phyloP scores from a whole-genome alignment of 1,140 invertebrate genomes.

The Delia radicum region DNA sequence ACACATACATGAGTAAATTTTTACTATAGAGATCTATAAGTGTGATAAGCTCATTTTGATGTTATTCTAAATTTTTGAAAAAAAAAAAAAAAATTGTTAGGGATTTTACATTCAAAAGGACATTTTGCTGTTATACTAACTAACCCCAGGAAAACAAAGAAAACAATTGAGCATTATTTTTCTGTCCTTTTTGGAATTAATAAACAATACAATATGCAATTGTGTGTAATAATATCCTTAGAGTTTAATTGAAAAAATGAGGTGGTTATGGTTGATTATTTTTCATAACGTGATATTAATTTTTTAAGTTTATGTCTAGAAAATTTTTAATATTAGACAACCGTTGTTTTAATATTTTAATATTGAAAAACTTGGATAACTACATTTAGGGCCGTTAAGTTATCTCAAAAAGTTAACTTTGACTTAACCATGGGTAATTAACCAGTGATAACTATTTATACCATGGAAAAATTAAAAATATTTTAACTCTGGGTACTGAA shows the following conservation, averaged over 20 bases:
- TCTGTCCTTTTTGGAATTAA: background rate
- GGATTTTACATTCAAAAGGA: background rate
- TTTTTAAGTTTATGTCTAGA: background rate
- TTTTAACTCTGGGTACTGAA: too few relatives aligned
- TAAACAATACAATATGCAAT: background rate
- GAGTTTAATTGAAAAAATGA: background rate
- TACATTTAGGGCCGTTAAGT: too few relatives aligned
- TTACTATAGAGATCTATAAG: background rate
- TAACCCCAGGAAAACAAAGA: background rate
- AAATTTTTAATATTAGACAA: background rate
- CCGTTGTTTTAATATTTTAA: background rate
- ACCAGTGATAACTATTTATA: too few relatives aligned
- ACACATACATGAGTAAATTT: too few relatives aligned
- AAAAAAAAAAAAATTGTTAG: background rate
- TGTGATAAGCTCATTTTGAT: constrained; percentile 20
- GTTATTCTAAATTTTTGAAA: background rate
- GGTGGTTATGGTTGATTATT: constrained; percentile 5
- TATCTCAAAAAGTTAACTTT: too few relatives aligned
- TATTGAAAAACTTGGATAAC: too few relatives aligned
- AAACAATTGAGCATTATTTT: background rate
- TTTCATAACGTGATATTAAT: background rate
- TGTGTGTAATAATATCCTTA: constrained; percentile 5
- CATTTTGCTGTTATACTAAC: background rate
- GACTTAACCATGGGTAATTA: too few relatives aligned
- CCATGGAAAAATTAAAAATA: too few relatives aligned